Conservation (phyloP, 2,888 invertebrate genomes). For the Heliconius sara region DNA sequence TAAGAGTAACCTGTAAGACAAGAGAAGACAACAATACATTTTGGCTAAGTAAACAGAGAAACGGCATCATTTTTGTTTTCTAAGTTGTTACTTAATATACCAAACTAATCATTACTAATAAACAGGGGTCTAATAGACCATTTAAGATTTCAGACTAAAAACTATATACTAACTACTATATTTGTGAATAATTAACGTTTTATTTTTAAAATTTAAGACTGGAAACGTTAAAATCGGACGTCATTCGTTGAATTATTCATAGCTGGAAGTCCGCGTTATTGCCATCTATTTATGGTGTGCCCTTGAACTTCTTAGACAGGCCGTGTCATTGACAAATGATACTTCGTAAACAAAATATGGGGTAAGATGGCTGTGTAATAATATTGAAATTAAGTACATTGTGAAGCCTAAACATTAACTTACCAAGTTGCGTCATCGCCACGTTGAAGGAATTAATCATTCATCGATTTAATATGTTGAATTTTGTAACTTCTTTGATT, state of each 20-base stretch:
- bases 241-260: constrained; percentile 42
- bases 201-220: constrained; percentile 3
- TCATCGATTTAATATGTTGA: background rate
- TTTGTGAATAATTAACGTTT: background rate
- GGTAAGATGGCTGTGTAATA: constrained; percentile 31
- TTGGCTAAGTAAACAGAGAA: no score
- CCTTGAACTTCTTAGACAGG: constrained; percentile 40
- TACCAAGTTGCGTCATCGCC: constrained; percentile 34
- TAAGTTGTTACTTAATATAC: no score
- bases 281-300: constrained; percentile 34
- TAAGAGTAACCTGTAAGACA: no score
- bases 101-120: no score
- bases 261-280: constrained; percentile 29
- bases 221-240: constrained; percentile 32
- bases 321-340: constrained; percentile 48
- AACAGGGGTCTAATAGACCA: no score
- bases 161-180: background rate
- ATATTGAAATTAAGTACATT: constrained; percentile 36
- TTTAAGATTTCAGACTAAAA: no score
- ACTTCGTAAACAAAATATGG: constrained; percentile 37
- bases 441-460: background rate
- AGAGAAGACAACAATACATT: no score
- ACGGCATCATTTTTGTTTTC: no score
- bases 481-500: background rate
- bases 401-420: constrained; percentile 31